Conservation (phyloP, 2,888 invertebrate species). For the Ochropleura leucogaster region DNA sequence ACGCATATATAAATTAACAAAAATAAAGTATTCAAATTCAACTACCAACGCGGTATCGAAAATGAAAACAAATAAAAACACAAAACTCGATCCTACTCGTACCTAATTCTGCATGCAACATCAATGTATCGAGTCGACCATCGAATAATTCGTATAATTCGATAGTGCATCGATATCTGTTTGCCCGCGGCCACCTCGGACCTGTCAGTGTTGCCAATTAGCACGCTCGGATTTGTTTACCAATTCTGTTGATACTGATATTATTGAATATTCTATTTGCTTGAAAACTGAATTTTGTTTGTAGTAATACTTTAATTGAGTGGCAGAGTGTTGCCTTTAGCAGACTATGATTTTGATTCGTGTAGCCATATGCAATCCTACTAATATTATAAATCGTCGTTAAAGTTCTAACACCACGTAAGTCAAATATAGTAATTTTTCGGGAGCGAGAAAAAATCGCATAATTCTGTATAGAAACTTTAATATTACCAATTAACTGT, state of each 20-base stretch:
- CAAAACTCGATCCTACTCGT: slow-evolving; percentile 31
- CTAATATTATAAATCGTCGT: too few species aligned
- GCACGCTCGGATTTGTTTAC: slow-evolving; percentile 58
- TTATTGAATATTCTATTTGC: slow-evolving; percentile 55
- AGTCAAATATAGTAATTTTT: too few species aligned
- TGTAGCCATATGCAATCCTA: too few species aligned
- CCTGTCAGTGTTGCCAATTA: slow-evolving; percentile 68
- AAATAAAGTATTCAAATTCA: not conserved
- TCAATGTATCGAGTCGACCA: slow-evolving; percentile 51
- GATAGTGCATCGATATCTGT: slow-evolving; percentile 65
- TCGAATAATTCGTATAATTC: slow-evolving; percentile 73
- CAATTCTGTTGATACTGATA: slow-evolving; percentile 46
- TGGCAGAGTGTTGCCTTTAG: not conserved
- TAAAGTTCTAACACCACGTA: too few species aligned
- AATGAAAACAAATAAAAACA: slow-evolving; percentile 27
- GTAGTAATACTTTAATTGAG: slow-evolving; percentile 11
- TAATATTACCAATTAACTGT: too few species aligned
- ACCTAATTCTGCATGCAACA: slow-evolving; percentile 57
- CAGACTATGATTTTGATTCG: not conserved
- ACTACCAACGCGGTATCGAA: not conserved
- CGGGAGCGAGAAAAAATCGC: too few species aligned
- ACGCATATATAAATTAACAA: not conserved
- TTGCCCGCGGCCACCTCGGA: slow-evolving; percentile 60
- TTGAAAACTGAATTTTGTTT: slow-evolving; percentile 30
- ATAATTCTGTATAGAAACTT: too few species aligned